A percentile compares a stretch with the other conserved stretches of the same genome.
phyloP scores from a whole-genome alignment of 2,888 invertebrate genomes.

The Drosophila melanosoma region DNA sequence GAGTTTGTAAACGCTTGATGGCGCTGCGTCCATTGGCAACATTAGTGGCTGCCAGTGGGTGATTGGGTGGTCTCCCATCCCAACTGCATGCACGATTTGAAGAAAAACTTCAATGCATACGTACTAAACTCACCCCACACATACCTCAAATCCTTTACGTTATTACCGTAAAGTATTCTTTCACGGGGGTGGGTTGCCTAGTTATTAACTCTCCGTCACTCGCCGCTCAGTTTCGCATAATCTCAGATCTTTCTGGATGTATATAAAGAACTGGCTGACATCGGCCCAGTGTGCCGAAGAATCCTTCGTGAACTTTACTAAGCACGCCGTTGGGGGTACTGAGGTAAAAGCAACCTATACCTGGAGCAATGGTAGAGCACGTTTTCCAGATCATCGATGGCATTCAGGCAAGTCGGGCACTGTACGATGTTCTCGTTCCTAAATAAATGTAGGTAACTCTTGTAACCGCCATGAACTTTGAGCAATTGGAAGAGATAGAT shows the following conservation, averaged over 20 bases:
- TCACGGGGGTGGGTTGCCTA: too few species aligned
- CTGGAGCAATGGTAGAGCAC: not conserved
- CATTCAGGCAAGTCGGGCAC: not conserved
- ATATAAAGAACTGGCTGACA: not conserved
- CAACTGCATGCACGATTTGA: not conserved
- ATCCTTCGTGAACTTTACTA: not conserved
- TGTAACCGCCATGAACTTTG: not conserved
- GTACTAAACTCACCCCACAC: not conserved
- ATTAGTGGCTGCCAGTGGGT: not conserved
- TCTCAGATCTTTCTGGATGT: not conserved
- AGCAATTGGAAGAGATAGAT: not conserved
- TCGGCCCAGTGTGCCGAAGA: not conserved
- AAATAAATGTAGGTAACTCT: not conserved
- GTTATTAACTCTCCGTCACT: too few species aligned
- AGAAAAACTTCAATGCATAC: not conserved
- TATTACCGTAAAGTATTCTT: not conserved
- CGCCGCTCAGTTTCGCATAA: not conserved
- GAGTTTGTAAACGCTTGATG: constrained; percentile 37
- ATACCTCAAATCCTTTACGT: not conserved
- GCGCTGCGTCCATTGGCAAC: not conserved
- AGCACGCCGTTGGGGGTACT: not conserved
- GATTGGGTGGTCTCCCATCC: not conserved
- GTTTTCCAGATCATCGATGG: not conserved
- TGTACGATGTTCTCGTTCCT: not conserved
- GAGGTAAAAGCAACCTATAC: not conserved